Base-by-base conservation (phyloP, 2,888 invertebrate genomes). In the Troides oblongomaculatus region DNA sequence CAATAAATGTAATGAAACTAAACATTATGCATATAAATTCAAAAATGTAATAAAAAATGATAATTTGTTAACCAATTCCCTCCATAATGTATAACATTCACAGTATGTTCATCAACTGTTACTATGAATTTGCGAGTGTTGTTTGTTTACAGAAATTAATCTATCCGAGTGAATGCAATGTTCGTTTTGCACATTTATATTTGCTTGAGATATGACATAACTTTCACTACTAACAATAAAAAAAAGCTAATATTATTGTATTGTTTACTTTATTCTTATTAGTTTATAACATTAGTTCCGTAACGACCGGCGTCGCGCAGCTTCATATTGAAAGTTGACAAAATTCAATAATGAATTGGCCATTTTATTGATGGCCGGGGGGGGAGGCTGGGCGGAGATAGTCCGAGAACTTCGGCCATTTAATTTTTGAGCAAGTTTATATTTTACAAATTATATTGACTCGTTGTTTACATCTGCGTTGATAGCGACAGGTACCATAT, bases 301-400 rank as follows among this genome's bases (percentile, higher is more conserved):
- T 86, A 87, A 84, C 86, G 86, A 88, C 91, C 91, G 91, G 90
- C 92, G 85, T 85, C 89, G 89, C 90, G 90, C 89, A 90, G 87
- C 91, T 84, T 88, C 87, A 79, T 79, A 82, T 78, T 82, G 82
- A 85, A 88, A 88, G 86, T 90, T 90, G 84, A 90, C 87, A 90
- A 92, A 92, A 92, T 91, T 90, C 92, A 90, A 91, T 92, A 92
- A 87, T 88, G 92, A 92, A 90, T 92, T 93, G 91, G 93, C 92
- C 93, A 93, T 93, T 93, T 93, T 93, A 93, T 93, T 91, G 92
- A 93, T 91, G 91, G 88, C 88, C 82, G 89, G 91, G 89, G 84
- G 91, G 53, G 89, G 87, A 89, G 89, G 88, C 84, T 90, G 91
- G 92, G 90, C 87, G 90, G 90, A 89, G 91, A 89, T 88, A 82